Evolutionary conservation across 2,888 invertebrate genomes (phyloP).

Genomic region (Cancer borealis): DNA sequence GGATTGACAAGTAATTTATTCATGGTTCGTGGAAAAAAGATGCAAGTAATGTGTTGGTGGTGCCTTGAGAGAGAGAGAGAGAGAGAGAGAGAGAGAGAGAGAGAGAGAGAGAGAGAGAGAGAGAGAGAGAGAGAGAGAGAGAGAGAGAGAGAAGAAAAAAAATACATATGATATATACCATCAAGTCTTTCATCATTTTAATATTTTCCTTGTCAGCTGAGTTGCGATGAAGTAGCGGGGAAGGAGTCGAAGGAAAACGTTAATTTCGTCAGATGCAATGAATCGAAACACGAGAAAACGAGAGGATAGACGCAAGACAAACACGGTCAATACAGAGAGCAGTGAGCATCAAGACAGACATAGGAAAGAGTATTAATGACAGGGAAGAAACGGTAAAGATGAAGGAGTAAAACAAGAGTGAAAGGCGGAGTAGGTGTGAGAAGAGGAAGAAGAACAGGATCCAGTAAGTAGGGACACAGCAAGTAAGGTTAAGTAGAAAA

Average conservation of each 20-base stretch:
- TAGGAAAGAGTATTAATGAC: background rate
- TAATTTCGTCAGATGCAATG: background rate
- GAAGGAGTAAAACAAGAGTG: background rate
- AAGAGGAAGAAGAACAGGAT: background rate
- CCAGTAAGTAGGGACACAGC: background rate
- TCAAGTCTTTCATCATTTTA: conserved; percentile 15
- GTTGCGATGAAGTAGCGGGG: background rate
- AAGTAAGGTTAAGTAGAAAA: background rate
- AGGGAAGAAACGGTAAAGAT: background rate
- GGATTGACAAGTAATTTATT: conserved; percentile 22
- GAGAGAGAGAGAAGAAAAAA: no score
- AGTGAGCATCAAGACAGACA: background rate
- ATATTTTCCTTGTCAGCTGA: background rate
- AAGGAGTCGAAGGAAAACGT: background rate
- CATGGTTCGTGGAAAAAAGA: conserved; percentile 19
- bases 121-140: no score
- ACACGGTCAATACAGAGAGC: background rate
- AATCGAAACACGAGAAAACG: background rate
- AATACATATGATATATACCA: background rate
- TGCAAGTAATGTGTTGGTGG: background rate
- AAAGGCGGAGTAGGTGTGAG: background rate
- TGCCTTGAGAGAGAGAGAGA: background rate
- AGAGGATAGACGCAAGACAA: background rate
- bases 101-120: background rate
- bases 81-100: background rate